Evolutionary conservation across 2,888 invertebrate species (phyloP), one percentile per base, ranked within the genome.

Genomic region (Ellobium chinense): DNA sequence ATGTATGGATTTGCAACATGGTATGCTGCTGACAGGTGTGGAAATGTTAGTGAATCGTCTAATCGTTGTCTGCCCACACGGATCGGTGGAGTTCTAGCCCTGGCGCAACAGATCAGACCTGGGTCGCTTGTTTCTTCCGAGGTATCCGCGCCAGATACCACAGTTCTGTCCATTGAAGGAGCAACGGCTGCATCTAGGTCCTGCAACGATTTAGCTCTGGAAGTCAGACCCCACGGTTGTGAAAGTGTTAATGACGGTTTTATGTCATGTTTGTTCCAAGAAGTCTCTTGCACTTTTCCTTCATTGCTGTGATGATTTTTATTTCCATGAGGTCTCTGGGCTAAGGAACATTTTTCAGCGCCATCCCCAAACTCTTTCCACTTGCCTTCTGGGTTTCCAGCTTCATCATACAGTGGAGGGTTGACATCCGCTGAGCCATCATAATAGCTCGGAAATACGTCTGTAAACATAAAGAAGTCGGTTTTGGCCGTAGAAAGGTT

Each of bases 301-400:
- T 75, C 54, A 14, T 46, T 75, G 21, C 31, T 54, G 14, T 63
- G 74, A 54, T 46, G 31, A 31, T 65, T n/a, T 34, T 56, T 58
- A 2, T 62, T 39, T 14, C 24, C 21, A 0, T 24, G 14, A 0
- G 37, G 18, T 4, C 27, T 37, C n/a, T 60, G 36, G 4, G 58
- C 21, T 1, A 58, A 36, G 0, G 7, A 5, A 58, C 27, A 34
- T 14, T 70, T 70, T 0, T 54, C 34, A n/a, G 14, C 1, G 9
- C 56, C 58, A 7, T 2, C 73, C 18, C 24, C n/a, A 27, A 62
- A 39, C 27, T 24, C 9, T 14, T 18, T 36, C 36, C 18, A 14
- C 37, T 62, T 62, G 31, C 27, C 31, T 21, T 29, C 37, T 18
- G 24, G 27, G 21, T 21, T 29, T 14, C 31, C 29, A 1, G 37